Evolutionary conservation across 1,140 invertebrate species (phyloP), one percentile per base, ranked within the genome.

Genomic region (Chironomus tepperi): DNA sequence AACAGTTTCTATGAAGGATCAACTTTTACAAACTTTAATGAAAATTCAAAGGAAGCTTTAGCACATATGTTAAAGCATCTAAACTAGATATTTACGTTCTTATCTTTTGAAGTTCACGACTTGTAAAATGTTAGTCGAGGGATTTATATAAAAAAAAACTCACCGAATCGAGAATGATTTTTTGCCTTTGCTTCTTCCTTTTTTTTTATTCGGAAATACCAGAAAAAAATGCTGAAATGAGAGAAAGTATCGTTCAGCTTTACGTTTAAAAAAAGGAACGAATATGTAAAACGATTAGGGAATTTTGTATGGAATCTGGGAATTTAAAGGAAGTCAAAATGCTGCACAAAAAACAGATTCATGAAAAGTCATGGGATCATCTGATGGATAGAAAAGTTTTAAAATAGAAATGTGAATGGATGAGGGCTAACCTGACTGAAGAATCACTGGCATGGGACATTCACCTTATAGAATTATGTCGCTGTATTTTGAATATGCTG

Each of bases 301-400:
- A 57, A 57, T 57, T 57, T 10, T 57, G 47, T 57, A n/a, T 57
- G 12, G 47, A 57, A 15, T 57, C 10, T 15, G 47, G 47, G n/a
- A 57, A n/a, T 10, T 47, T 47, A 8, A 57, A 15, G n/a, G 12
- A 57, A 57, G 47, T 12, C 3, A 15, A n/a, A 3, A 47, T n/a
- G 47, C 47, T 5, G n/a, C n/a, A n/a, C n/a, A n/a, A n/a, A 57
- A 57, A 57, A 57, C n/a, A 57, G 47, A 57, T 15, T 57, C 47
- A 57, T 57, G 47, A 57, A 57, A 57, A n/a, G 47, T 57, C 47
- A 57, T n/a, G 47, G 47, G 47, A 57, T 57, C 47, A 57, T 57
- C 47, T 15, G 47, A 57, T 57, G 47, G 9, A n/a, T 57, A 12
- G 12, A 34, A 34, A 34, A 34, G 24, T 34, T 34, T 1, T 8